Conservation (phyloP, 2,113 vertebrate genomes). For the Acanthisitta chloris region DNA sequence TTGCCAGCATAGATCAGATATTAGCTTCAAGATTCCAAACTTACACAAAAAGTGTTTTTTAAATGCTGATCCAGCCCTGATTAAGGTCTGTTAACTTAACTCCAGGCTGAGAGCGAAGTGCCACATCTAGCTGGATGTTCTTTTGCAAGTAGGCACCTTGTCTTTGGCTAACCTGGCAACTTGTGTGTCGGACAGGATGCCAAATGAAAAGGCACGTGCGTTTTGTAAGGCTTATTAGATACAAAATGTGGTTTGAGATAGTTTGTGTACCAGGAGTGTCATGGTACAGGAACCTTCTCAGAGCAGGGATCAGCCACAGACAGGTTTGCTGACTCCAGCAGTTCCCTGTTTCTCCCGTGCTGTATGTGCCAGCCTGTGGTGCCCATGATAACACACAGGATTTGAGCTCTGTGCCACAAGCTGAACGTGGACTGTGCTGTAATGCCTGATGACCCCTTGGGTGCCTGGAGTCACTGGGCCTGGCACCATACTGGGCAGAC, state of each 20-base stretch:
- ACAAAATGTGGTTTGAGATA: neutral
- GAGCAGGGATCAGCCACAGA: neutral
- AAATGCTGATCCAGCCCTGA: neutral
- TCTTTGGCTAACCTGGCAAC: neutral
- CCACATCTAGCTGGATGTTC: neutral
- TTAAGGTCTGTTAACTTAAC: neutral
- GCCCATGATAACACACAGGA: rapidly evolving
- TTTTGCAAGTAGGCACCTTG: neutral
- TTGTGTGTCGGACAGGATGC: neutral
- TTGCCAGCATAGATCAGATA: neutral
- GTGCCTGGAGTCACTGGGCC: neutral
- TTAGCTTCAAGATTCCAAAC: neutral
- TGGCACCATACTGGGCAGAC: neutral
- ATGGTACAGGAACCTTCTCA: neutral
- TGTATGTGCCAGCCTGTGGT: neutral
- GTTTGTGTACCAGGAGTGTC: neutral
- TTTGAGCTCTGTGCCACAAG: neutral
- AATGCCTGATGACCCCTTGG: rapidly evolving
- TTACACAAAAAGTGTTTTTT: neutral
- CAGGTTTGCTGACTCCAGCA: neutral
- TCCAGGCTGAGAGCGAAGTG: neutral
- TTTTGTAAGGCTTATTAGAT: neutral
- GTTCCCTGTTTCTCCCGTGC: neutral
- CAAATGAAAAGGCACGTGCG: neutral
- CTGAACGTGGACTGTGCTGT: neutral